Evolutionary conservation across 2,113 vertebrate species (phyloP).

Genomic region (Hemibagrus wyckioides): DNA sequence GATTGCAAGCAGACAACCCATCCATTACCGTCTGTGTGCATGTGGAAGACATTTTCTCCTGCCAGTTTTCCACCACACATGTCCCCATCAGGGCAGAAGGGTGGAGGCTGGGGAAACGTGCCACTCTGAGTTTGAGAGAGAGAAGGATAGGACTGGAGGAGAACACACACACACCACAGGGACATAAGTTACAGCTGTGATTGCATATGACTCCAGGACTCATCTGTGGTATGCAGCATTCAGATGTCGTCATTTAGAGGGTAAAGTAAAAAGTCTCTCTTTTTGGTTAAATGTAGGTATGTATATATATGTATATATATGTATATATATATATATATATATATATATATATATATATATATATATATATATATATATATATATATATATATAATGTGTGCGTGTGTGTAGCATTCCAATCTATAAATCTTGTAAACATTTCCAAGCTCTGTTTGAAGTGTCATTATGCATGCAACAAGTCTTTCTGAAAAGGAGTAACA

Average conservation of each 20-base stretch:
- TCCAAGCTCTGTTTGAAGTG: neutral
- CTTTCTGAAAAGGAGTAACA: neutral
- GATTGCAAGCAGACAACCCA: slow-evolving; percentile 66
- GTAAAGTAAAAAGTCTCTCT: slow-evolving; percentile 1
- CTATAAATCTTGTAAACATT: neutral
- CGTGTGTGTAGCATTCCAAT: neutral
- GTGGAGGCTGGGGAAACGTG: slow-evolving; percentile 64
- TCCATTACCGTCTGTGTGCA: slow-evolving; percentile 69
- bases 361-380: neutral
- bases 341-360: neutral
- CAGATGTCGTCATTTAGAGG: neutral
- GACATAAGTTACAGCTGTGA: slow-evolving; percentile 38
- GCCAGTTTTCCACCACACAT: slow-evolving; percentile 73
- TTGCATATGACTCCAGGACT: slow-evolving; percentile 27
- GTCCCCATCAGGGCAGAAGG: slow-evolving; percentile 57
- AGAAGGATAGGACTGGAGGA: slow-evolving; percentile 6
- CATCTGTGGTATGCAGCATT: slow-evolving; percentile 47
- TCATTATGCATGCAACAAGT: slow-evolving; percentile 20
- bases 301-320: neutral
- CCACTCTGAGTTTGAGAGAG: slow-evolving; percentile 48
- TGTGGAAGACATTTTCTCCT: slow-evolving; percentile 65
- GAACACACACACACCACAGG: neutral
- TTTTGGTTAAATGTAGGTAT: neutral
- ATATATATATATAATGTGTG: no score
- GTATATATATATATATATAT: neutral